Percentiles rank a stretch among this genome's conserved stretches.
Evolutionary conservation across 2,888 invertebrate genomes (phyloP).

Genomic region (Trypoxylon attenuatum): DNA sequence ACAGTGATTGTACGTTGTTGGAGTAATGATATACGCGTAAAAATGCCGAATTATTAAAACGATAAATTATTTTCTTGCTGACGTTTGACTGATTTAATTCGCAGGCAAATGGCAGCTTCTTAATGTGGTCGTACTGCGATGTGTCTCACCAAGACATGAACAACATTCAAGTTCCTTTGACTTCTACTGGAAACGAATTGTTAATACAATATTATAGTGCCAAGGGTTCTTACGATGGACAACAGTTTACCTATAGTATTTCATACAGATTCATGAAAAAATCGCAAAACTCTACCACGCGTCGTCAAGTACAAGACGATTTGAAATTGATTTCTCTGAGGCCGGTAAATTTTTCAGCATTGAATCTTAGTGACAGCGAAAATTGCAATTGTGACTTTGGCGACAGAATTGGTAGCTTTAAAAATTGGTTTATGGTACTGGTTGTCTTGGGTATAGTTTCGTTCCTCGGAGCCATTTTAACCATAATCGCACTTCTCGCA

Average conservation of each 20-base stretch:
- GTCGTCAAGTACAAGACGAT: slow-evolving; percentile 52
- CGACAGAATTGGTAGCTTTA: slow-evolving; percentile 64
- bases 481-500: slow-evolving; percentile 60
- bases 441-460: slow-evolving; percentile 65
- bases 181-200: slow-evolving; percentile 60
- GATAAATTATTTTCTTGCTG: no score
- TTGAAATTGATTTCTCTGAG: slow-evolving; percentile 62
- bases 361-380: slow-evolving; percentile 63
- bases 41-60: neutral
- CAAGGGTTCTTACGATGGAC: slow-evolving; percentile 64
- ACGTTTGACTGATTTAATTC: slow-evolving; percentile 24
- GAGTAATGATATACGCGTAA: no score
- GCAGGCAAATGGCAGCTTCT: slow-evolving; percentile 53
- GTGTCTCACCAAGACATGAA: slow-evolving; percentile 65
- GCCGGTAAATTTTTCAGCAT: slow-evolving; percentile 64
- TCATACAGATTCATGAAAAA: slow-evolving; percentile 63
- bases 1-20: no score
- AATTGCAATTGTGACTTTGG: slow-evolving; percentile 65
- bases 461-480: slow-evolving; percentile 63
- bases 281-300: slow-evolving; percentile 48
- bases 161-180: slow-evolving; percentile 66
- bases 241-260: slow-evolving; percentile 66
- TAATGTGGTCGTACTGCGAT: slow-evolving; percentile 67
- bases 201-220: slow-evolving; percentile 66
- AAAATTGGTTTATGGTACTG: slow-evolving; percentile 67